Evolutionary conservation across 2,888 invertebrate genomes (phyloP).

Genomic region (Hyposoter dolosus): DNA sequence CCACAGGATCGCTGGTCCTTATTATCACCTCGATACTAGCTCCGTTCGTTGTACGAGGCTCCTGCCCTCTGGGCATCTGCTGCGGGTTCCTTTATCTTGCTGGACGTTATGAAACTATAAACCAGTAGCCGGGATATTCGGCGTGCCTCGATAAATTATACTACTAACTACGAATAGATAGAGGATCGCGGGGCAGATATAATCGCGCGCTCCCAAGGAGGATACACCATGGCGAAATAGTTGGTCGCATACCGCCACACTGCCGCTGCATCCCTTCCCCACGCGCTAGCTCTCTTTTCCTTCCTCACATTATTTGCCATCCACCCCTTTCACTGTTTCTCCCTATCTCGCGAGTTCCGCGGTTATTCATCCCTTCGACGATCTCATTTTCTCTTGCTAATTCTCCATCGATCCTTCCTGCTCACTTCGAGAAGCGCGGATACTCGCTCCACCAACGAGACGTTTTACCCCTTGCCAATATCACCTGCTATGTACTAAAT

Average conservation of each 20-base stretch:
- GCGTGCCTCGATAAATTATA: slow-evolving; percentile 80
- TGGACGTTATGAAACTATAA: slow-evolving; percentile 79
- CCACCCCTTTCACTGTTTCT: slow-evolving; percentile 39
- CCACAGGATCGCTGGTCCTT: slow-evolving; percentile 61
- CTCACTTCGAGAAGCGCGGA: neutral
- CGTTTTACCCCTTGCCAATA: slow-evolving; percentile 56
- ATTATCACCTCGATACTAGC: slow-evolving; percentile 51
- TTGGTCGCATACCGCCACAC: neutral
- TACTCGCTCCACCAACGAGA: neutral
- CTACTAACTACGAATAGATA: slow-evolving; percentile 71
- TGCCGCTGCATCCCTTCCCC: slow-evolving; percentile 42
- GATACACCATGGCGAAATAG: slow-evolving; percentile 5
- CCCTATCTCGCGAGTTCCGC: slow-evolving; percentile 43
- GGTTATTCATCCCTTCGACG: slow-evolving; percentile 25
- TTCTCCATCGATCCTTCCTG: slow-evolving; percentile 45
- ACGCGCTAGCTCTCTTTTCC: slow-evolving; percentile 30
- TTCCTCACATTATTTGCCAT: slow-evolving; percentile 43
- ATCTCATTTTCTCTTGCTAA: slow-evolving; percentile 35
- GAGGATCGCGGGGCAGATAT: slow-evolving; percentile 61
- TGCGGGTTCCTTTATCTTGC: slow-evolving; percentile 50
- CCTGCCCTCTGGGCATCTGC: neutral
- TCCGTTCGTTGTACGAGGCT: neutral
- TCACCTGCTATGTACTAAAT: slow-evolving; percentile 74
- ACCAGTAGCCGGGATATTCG: slow-evolving; percentile 74
- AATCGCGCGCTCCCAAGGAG: slow-evolving; percentile 36